Base-by-base conservation (phyloP, 2,113 vertebrate species). In the Austrofundulus limnaeus region DNA sequence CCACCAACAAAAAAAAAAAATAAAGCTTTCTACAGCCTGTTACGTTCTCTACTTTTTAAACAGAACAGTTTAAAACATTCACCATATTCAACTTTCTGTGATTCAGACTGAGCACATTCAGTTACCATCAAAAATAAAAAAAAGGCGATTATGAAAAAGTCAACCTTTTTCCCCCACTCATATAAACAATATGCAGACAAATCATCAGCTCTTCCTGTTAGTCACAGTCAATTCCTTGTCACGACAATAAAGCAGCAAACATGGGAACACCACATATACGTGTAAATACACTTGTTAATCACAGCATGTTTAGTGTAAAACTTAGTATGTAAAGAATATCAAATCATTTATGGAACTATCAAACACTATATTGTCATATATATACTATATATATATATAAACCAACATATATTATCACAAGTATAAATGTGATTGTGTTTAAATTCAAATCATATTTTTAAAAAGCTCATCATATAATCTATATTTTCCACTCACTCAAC, bases 161-260 rank as follows among this genome's bases (percentile, higher is more conserved):
- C 61, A 46, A 24, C 49, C 47, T 73, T 58, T 16, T 25, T 2
- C 9, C 5, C 9, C 2, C 31, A 43, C 15, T 43, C 7, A 17
- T 15, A 39, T 7, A 51, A 63, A 72, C 62, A 60, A 50, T 43
- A 71, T 41, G 24, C 46, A 50, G 46, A 54, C 21, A 53, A 34
- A 46, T 42, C 62, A n/a, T 59, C 47, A 63, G 37, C 54, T 66
- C 67, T n/a, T 41, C 54, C 49, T 61, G 23, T 81, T 53, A 38
- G 38, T 80, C 78, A 77, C 77, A 80, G 61, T 77, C 75, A 16
- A 48, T 54, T 80, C 66, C 65, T 77, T 43, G 34, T 77, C 71
- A 82, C 77, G 56, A 78, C 71, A 68, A 71, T 55, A 70, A 87
- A 90, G 83, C 86, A 88, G 86, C 87, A 85, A 82, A 63, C 75